A percentile compares a stretch with the other conserved stretches of the same genome.
Evolutionary conservation across 2,113 vertebrate species (phyloP).

Genomic region (Ailurus styani): DNA sequence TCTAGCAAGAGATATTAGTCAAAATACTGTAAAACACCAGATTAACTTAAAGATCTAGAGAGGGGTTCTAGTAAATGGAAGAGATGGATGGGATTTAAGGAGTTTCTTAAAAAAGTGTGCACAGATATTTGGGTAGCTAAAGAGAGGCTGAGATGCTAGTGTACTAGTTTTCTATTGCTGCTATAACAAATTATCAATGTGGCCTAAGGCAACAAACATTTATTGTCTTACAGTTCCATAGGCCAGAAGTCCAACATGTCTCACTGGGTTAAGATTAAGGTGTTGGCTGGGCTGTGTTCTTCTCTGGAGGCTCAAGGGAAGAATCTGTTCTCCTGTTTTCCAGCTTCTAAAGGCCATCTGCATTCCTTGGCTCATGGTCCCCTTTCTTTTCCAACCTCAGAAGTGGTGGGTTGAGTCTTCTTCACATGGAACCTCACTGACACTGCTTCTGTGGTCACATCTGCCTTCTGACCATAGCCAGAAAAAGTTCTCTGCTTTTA

Average conservation of each 20-base stretch:
- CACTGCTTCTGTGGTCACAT: background rate
- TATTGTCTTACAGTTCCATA: background rate
- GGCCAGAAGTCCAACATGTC: background rate
- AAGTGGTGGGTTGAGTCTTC: background rate
- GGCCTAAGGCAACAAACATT: background rate
- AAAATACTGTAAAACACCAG: background rate
- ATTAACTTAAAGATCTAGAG: background rate
- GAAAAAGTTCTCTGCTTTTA: background rate
- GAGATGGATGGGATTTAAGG: background rate
- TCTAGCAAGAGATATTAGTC: background rate
- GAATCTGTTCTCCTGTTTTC: background rate
- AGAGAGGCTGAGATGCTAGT: background rate
- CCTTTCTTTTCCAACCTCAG: background rate
- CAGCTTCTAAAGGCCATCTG: background rate
- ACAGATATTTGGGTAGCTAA: background rate
- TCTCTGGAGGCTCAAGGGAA: background rate
- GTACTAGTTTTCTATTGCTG: background rate
- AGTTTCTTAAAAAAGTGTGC: background rate
- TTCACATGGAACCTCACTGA: background rate
- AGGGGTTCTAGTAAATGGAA: background rate
- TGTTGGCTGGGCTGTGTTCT: background rate
- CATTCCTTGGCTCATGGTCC: background rate
- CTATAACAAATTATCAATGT: background rate
- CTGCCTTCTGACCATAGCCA: background rate
- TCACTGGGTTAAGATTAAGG: background rate